These are phyloP conservation scores for Aix galericulata DNA, from an alignment of 2,113 vertebrate species.

Conservation along the genomic window DNA sequence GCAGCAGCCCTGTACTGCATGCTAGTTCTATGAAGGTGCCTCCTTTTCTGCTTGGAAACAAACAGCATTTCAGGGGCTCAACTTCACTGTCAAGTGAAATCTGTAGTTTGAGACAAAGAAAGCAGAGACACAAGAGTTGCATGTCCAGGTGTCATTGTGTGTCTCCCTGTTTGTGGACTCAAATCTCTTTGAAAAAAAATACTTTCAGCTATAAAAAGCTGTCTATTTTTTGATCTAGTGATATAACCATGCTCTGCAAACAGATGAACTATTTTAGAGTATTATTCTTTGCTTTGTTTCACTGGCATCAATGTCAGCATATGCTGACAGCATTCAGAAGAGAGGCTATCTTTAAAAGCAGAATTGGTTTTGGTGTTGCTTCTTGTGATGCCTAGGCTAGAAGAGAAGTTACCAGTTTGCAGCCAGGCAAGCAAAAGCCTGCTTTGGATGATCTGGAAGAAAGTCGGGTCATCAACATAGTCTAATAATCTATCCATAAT, in stretches of 20 bases:
- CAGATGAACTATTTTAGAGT: background rate
- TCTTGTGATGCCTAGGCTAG: background rate
- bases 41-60: background rate
- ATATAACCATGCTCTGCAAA: background rate
- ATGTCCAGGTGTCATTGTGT: background rate
- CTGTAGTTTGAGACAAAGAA: background rate
- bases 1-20: conserved; percentile 31
- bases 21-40: background rate
- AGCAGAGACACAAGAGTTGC: background rate
- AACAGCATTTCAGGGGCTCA: background rate
- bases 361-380: background rate
- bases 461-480: background rate
- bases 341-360: background rate
- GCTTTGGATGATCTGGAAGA: background rate
- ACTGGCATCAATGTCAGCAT: background rate
- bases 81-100: conserved; percentile 5
- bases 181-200: background rate
- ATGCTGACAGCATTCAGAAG: background rate
- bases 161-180: background rate
- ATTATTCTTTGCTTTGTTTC: background rate
- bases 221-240: background rate
- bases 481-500: background rate
- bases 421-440: background rate
- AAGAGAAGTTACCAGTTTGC: background rate
- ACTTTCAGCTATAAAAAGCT: background rate